Percentiles rank a stretch among this genome's conserved stretches.
Conservation (phyloP, 2,113 vertebrate species). For the Dasyurus viverrinus region DNA sequence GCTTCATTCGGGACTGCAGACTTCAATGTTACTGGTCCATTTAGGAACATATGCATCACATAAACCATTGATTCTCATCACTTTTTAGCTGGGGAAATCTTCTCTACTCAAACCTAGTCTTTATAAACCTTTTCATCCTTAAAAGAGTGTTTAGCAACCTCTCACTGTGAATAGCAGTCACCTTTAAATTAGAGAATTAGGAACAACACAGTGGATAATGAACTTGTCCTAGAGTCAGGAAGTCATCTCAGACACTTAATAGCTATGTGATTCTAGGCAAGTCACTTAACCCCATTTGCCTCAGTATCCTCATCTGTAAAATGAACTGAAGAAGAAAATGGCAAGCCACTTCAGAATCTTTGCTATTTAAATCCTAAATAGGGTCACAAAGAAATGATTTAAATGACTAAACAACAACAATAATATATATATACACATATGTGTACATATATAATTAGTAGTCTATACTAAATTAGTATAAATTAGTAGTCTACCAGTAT, state of each 20-base stretch:
- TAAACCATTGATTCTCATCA: background rate
- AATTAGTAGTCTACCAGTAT: too few species aligned
- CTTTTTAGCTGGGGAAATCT: background rate
- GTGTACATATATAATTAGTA: too few species aligned
- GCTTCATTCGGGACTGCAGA: background rate
- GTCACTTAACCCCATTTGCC: background rate
- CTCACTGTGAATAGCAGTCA: background rate
- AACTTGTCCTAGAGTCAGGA: background rate
- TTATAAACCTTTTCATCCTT: background rate
- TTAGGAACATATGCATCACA: background rate
- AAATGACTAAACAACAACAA: background rate
- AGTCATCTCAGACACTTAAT: background rate
- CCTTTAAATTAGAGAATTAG: background rate
- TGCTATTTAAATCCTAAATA: background rate
- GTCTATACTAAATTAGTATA: too few species aligned
- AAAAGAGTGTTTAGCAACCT: background rate
- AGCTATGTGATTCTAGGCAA: background rate
- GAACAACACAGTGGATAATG: background rate
- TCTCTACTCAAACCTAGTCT: background rate
- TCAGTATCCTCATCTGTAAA: background rate
- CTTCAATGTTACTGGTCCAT: background rate
- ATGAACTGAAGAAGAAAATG: background rate
- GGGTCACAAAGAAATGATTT: background rate
- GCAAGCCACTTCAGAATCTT: background rate
- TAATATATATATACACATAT: too few species aligned